Percentiles rank a stretch among this genome's conserved stretches.
Conservation (phyloP, 2,113 vertebrate genomes). For the Myrmophylax atrothorax region DNA sequence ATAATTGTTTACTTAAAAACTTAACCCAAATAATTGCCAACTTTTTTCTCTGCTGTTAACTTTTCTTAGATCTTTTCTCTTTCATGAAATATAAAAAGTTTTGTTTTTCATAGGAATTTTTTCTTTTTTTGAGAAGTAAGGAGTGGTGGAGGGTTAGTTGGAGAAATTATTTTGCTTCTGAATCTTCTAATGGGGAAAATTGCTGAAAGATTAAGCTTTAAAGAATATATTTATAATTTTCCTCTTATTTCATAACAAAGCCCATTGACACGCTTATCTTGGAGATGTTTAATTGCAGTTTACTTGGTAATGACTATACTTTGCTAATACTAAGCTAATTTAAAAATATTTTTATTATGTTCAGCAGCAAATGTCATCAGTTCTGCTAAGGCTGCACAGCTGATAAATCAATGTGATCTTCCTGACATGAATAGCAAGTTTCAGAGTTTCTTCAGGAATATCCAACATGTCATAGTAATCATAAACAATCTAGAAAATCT, state of each 20-base stretch:
- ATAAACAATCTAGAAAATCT: not conserved
- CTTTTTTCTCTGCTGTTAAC: not conserved
- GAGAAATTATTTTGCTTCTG: not conserved
- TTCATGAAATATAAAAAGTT: not conserved
- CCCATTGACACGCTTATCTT: not conserved
- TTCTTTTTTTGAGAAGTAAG: not conserved
- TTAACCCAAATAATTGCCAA: not conserved
- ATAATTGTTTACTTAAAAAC: not conserved
- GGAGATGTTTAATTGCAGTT: not conserved
- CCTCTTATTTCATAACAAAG: not conserved
- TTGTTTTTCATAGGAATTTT: not conserved
- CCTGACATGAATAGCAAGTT: not conserved
- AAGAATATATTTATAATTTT: constrained; percentile 12
- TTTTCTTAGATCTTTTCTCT: not conserved
- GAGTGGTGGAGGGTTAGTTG: fast-evolving
- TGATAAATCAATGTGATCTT: not conserved
- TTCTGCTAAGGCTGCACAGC: not conserved
- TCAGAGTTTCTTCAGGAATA: not conserved
- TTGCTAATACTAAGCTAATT: not conserved
- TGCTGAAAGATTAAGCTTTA: constrained; percentile 8
- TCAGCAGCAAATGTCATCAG: not conserved
- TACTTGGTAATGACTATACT: not conserved
- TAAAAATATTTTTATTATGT: not conserved
- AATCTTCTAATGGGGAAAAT: not conserved
- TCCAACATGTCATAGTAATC: not conserved